Evolutionary conservation across 2,113 vertebrate species (phyloP).

Genomic region (Larimichthys polyactis): DNA sequence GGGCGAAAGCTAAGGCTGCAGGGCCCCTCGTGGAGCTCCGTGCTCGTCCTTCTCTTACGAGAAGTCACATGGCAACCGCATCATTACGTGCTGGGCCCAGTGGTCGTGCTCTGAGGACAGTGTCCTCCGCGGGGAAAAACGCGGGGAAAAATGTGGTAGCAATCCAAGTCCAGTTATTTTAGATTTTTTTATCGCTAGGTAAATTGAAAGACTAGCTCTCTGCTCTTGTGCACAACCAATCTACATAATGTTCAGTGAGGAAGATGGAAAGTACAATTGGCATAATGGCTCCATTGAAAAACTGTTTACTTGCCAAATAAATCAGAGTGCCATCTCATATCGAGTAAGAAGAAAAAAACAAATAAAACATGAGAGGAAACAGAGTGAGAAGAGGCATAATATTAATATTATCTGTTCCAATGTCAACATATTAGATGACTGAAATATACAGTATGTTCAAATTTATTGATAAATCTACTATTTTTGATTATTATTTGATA

Average conservation of each 20-base stretch:
- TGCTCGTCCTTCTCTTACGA: background rate
- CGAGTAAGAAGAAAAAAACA: background rate
- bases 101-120: background rate
- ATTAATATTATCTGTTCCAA: background rate
- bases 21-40: background rate
- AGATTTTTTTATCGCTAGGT: background rate
- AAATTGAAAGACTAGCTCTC: background rate
- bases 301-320: constrained; percentile 13
- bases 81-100: background rate
- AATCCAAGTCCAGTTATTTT: background rate
- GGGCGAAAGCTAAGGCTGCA: constrained; percentile 3
- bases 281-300: constrained; percentile 19
- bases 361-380: background rate
- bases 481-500: background rate
- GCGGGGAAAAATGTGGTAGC: background rate
- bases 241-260: constrained; percentile 3
- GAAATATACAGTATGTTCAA: background rate
- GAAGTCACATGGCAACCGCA: constrained; percentile 11
- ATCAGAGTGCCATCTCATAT: constrained; percentile 4
- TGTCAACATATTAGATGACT: background rate
- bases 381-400: background rate
- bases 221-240: background rate
- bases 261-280: constrained; percentile 30
- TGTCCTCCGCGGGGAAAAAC: constrained; percentile 8
- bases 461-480: no score